Evolutionary conservation across 2,113 vertebrate genomes (phyloP), one percentile per base, ranked within the genome.

Genomic region (Gallinago media): DNA sequence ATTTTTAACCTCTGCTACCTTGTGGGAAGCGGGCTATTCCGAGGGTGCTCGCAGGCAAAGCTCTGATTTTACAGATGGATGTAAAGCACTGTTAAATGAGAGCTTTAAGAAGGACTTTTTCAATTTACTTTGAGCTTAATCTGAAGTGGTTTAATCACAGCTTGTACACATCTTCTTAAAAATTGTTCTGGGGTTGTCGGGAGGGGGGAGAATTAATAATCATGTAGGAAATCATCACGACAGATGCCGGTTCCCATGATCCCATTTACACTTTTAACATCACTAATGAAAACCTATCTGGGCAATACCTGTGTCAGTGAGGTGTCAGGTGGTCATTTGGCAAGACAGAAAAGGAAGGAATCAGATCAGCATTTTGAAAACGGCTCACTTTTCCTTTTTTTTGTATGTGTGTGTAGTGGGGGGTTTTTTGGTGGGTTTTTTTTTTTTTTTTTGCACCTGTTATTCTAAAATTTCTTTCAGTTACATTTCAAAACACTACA

Each of bases 401-500:
- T 67, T 78, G 50, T 66, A 68, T 97, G 21, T 77, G n/a, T 56
- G 18, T 54, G 40, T 44, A 7, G 72, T 71, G 21, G 49, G 70
- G 49, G 50, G 17, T 38, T 59, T 38, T 96, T 95, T 92, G 44
- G 59, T 68, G 29, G 29, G 14, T 34, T 54, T 93, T 92, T 93
- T 8, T 38, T 49, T 49, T 59, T 83, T 96, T 97, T 97, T 98
- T 98, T 98, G 98, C 98, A 99, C 98, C 99, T 99, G 98, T 98
- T 98, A 98, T 98, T 98, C 98, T 98, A 98, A 98, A 98, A 98
- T 98, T 98, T 98, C 97, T 98, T 98, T 98, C 98, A 98, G 98
- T 98, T 98, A 97, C 98, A 98, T 98, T 99, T 98, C 98, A 98
- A 98, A 98, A 98, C 97, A 98, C 97, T 99, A 98, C 98, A 98